These are phyloP conservation scores for Xiphydria camelus DNA, from an alignment of 2,888 invertebrate genomes.

Conservation along the genomic window DNA sequence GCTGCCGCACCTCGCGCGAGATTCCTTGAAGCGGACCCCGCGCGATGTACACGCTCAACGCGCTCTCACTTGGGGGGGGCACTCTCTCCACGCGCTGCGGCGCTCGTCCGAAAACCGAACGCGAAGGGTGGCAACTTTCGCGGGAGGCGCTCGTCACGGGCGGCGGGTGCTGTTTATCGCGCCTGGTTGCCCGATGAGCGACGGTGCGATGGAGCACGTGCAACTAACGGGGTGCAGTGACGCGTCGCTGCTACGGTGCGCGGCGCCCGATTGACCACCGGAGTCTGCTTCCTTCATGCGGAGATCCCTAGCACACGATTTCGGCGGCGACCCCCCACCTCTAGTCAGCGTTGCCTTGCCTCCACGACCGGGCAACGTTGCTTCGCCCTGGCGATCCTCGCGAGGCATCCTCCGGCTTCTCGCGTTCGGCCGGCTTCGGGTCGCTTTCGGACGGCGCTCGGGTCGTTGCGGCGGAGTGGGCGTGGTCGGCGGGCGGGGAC, in stretches of 20 bases:
- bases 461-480: slow-evolving; percentile 18
- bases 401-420: neutral
- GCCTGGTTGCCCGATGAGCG: slow-evolving; percentile 50
- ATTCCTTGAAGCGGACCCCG: neutral
- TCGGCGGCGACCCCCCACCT: slow-evolving; percentile 37
- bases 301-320: slow-evolving; percentile 45
- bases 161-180: slow-evolving; percentile 51
- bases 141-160: slow-evolving; percentile 39
- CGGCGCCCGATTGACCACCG: slow-evolving; percentile 57
- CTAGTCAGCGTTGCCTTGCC: neutral
- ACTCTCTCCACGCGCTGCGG: too few relatives aligned
- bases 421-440: neutral
- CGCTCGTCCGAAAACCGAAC: slow-evolving; percentile 49
- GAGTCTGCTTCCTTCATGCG: slow-evolving; percentile 53
- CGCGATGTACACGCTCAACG: too few relatives aligned
- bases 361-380: slow-evolving; percentile 11
- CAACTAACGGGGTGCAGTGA: slow-evolving; percentile 51
- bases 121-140: slow-evolving; percentile 47
- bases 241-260: slow-evolving; percentile 55
- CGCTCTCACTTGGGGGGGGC: too few relatives aligned
- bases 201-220: slow-evolving; percentile 51
- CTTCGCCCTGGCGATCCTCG: neutral
- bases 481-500: slow-evolving; percentile 28
- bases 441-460: slow-evolving; percentile 7
- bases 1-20: neutral